Percentiles rank a stretch among this genome's conserved stretches.
Evolutionary conservation across 2,888 invertebrate genomes (phyloP).

Genomic region (Stegophylla sp.): DNA sequence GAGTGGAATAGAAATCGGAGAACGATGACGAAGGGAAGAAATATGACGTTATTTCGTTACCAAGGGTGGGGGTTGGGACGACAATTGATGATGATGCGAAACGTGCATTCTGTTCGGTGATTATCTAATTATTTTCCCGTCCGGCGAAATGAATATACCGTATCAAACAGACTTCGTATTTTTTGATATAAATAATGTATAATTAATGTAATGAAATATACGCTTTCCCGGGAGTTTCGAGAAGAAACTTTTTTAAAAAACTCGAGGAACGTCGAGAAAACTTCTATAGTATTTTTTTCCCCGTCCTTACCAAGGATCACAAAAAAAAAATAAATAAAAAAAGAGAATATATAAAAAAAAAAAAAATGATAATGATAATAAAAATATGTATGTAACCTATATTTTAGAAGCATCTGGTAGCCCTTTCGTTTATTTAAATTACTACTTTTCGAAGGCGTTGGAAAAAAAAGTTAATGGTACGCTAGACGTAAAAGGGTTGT

Average conservation of each 20-base stretch:
- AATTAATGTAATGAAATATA: conserved; percentile 48
- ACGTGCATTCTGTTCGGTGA: not conserved
- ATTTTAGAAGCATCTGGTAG: conserved; percentile 56
- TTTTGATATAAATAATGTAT: conserved; percentile 27
- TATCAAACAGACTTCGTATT: conserved; percentile 23
- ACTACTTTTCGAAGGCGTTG: conserved; percentile 49
- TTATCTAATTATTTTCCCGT: conserved; percentile 30
- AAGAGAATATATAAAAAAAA: not conserved
- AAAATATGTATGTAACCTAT: conserved; percentile 33
- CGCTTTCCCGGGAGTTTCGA: not conserved
- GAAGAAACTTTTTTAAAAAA: not conserved
- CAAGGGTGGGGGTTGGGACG: too few species aligned
- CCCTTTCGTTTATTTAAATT: conserved; percentile 54
- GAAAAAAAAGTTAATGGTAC: conserved; percentile 43
- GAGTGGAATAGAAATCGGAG: not conserved
- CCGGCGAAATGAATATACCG: not conserved
- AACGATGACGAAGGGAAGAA: not conserved
- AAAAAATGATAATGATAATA: conserved; percentile 1
- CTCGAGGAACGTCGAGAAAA: conserved; percentile 18
- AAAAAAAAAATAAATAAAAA: not conserved
- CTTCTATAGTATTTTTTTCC: conserved; percentile 27
- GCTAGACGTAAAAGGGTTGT: conserved; percentile 45
- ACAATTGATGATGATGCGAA: conserved; percentile 22
- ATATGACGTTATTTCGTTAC: conserved; percentile 20
- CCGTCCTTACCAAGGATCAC: conserved; percentile 2